phyloP scores from a whole-genome alignment of 2,113 vertebrate species.

The Dasyprocta punctata region DNA sequence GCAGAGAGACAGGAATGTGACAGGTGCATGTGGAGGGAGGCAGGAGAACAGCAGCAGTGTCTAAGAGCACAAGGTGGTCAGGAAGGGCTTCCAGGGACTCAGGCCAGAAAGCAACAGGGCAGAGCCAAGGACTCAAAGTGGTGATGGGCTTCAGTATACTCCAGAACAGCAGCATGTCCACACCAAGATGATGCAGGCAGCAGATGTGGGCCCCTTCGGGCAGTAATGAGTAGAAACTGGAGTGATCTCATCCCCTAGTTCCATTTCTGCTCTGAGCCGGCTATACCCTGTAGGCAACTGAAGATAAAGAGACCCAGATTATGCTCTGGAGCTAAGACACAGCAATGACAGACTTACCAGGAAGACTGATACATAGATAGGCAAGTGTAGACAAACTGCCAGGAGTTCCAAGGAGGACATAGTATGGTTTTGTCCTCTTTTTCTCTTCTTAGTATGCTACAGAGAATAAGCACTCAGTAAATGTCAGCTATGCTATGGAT shows the following conservation, averaged over 20 bases:
- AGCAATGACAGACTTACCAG: not conserved
- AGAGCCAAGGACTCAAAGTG: not conserved
- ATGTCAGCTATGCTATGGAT: not conserved
- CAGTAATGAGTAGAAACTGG: not conserved
- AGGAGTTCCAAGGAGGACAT: not conserved
- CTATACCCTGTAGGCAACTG: not conserved
- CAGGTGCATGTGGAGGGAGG: not conserved
- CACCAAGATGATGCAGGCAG: not conserved
- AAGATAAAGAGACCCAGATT: slow-evolving; percentile 18
- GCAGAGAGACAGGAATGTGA: not conserved
- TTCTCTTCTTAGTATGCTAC: not conserved
- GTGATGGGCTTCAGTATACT: not conserved
- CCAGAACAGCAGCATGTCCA: not conserved
- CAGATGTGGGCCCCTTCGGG: not conserved
- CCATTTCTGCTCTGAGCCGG: not conserved
- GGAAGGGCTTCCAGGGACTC: not conserved
- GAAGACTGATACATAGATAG: not conserved
- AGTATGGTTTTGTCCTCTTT: not conserved
- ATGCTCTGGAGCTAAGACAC: not conserved
- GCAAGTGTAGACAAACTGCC: not conserved
- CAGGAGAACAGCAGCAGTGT: no score
- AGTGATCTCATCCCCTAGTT: not conserved
- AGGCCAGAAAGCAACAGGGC: not conserved
- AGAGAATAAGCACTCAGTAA: not conserved
- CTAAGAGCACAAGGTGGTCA: not conserved